A percentile compares a stretch with the other conserved stretches of the same genome.
Conservation (phyloP, 2,888 invertebrate species). For the Diplazon laetatorius region DNA sequence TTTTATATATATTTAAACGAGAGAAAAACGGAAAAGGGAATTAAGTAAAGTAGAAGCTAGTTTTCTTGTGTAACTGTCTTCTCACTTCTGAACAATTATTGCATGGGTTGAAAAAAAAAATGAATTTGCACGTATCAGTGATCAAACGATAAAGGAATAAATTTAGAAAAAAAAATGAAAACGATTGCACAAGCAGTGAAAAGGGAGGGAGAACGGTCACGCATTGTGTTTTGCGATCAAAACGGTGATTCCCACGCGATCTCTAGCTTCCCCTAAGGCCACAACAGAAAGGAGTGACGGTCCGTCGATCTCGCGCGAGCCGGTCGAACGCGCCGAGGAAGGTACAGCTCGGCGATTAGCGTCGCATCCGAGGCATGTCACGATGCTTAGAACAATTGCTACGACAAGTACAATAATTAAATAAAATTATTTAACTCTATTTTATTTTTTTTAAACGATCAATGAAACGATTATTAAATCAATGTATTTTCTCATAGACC, state of each 20-base stretch:
- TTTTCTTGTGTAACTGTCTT: neutral
- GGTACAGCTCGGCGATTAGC: neutral
- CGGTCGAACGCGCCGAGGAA: constrained; percentile 41
- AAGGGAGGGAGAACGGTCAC: constrained; percentile 21
- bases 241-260: constrained; percentile 57
- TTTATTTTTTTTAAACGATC: too few species aligned
- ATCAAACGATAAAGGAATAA: neutral
- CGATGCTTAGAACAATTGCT: constrained; percentile 19
- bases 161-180: neutral
- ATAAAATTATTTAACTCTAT: neutral
- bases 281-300: constrained; percentile 53
- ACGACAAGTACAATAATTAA: neutral
- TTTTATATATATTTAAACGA: too few species aligned
- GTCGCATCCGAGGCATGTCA: constrained; percentile 27
- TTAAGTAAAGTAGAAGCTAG: too few species aligned
- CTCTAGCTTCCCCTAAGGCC: constrained; percentile 46
- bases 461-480: too few species aligned
- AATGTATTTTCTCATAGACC: too few species aligned
- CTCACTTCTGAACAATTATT: neutral
- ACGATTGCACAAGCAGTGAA: neutral
- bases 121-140: neutral
- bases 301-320: constrained; percentile 52
- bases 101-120: too few species aligned
- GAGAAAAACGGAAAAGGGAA: too few species aligned
- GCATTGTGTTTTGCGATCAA: constrained; percentile 41